Conservation (phyloP, 1,140 invertebrate species). For the Aphelinus atriplicis region DNA sequence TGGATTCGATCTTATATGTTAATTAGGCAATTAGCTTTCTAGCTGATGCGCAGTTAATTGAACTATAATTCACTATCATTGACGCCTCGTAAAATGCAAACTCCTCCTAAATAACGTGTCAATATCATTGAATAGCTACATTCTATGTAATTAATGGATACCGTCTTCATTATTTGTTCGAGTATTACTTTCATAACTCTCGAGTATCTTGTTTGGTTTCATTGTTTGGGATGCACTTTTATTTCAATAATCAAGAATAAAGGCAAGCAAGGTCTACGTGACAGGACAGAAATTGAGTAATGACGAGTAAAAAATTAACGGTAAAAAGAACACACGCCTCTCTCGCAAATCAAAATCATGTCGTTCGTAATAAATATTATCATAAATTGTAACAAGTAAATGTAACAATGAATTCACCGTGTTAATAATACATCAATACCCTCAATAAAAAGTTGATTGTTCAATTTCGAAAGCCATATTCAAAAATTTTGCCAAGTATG, state of each 20-base stretch:
- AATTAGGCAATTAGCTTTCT: constrained; percentile 14
- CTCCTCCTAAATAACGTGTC: constrained; percentile 15
- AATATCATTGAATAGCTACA: constrained; percentile 1
- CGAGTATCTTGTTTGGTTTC: too few relatives aligned
- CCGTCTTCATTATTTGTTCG: not conserved
- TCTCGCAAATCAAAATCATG: constrained; percentile 10
- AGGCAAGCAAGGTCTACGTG: not conserved
- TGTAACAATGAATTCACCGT: not conserved
- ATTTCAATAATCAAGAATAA: not conserved
- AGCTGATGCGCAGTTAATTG: constrained; percentile 20
- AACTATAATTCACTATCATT: constrained; percentile 30
- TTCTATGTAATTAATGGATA: constrained; percentile 3
- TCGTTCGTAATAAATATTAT: constrained; percentile 17
- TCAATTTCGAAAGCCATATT: too few relatives aligned
- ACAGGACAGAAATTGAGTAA: not conserved
- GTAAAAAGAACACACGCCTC: constrained; percentile 6
- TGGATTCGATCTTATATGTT: constrained; percentile 1
- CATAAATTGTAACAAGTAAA: constrained; percentile 23
- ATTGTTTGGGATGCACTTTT: too few relatives aligned
- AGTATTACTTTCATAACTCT: not conserved
- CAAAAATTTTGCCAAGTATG: too few relatives aligned
- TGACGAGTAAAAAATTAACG: constrained; percentile 4
- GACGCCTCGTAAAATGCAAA: constrained; percentile 31
- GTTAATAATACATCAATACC: too few relatives aligned
- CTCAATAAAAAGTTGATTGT: too few relatives aligned